Percentiles rank a stretch among this genome's conserved stretches.
These are phyloP conservation scores for Plebejus anna DNA, from an alignment of 2,888 invertebrate genomes.

Conservation along the genomic window DNA sequence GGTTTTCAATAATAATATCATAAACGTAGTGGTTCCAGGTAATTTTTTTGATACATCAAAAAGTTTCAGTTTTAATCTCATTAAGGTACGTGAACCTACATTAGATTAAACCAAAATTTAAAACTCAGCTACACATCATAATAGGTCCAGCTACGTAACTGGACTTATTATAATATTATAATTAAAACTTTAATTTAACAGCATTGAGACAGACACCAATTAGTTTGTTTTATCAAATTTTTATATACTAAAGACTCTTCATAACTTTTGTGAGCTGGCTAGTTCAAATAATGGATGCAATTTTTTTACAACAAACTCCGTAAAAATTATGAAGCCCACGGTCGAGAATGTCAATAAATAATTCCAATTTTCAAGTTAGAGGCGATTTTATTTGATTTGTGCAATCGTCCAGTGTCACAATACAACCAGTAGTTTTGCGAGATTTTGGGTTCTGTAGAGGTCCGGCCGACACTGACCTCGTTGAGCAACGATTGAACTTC, in stretches of 20 bases:
- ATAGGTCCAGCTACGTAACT: too few species aligned
- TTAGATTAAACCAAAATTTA: too few species aligned
- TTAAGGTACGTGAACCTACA: too few species aligned
- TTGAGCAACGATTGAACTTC: conserved; percentile 31
- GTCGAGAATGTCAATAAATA: not conserved
- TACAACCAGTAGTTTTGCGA: conserved; percentile 58
- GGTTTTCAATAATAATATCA: too few species aligned
- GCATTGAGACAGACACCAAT: not conserved
- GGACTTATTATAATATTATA: too few species aligned
- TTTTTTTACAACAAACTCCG: not conserved
- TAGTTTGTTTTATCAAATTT: not conserved
- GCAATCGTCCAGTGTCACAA: conserved; percentile 51
- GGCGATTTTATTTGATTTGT: conserved; percentile 42
- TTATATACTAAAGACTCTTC: not conserved
- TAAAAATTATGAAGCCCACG: not conserved
- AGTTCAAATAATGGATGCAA: not conserved
- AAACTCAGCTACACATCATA: too few species aligned
- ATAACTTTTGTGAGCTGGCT: not conserved
- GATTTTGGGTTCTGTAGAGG: conserved; percentile 58
- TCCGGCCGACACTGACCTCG: conserved; percentile 56
- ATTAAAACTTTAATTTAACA: too few species aligned
- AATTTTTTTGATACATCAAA: too few species aligned
- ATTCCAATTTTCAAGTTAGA: not conserved
- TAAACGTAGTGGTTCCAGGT: too few species aligned
- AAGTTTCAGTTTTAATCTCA: too few species aligned